These are phyloP conservation scores for Drosophila anomalata DNA, from an alignment of 2,888 invertebrate species.

Conservation along the genomic window DNA sequence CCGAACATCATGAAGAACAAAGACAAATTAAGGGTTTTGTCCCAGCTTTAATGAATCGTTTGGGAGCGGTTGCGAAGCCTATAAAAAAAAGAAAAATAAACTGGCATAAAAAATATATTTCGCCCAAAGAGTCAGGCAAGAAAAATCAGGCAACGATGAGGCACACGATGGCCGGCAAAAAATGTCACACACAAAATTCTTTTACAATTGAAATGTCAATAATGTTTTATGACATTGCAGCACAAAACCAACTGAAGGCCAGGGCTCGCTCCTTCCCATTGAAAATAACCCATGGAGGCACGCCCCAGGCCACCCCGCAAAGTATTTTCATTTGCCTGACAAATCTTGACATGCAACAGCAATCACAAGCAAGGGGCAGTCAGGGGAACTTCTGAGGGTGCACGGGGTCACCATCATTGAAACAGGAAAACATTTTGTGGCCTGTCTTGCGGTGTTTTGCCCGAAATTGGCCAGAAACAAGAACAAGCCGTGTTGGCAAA, in stretches of 20 bases:
- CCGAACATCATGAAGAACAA: constrained; percentile 33
- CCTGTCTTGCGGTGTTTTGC: constrained; percentile 69
- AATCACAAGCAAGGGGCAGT: constrained; percentile 61
- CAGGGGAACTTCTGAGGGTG: constrained; percentile 14
- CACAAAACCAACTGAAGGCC: constrained; percentile 14
- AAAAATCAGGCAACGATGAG: not conserved
- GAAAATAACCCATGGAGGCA: constrained; percentile 7
- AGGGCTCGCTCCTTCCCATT: not conserved
- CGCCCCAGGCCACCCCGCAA: constrained; percentile 21
- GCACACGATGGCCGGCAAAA: not conserved
- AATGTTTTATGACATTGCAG: constrained; percentile 70
- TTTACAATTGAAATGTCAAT: constrained; percentile 77
- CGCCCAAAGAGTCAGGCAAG: not conserved
- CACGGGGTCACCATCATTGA: constrained; percentile 11
- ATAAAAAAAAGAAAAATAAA: not conserved
- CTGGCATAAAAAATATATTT: constrained; percentile 8
- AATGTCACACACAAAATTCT: constrained; percentile 54
- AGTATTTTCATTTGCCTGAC: constrained; percentile 70
- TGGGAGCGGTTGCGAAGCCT: constrained; percentile 5
- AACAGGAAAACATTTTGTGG: constrained; percentile 64
- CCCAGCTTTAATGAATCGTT: constrained; percentile 61
- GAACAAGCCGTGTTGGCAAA: constrained; percentile 18
- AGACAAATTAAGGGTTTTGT: constrained; percentile 44
- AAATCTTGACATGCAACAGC: constrained; percentile 76
- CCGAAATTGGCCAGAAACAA: constrained; percentile 64